These are phyloP conservation scores for Epicauta chinensis DNA, from an alignment of 1,140 invertebrate species.

Conservation along the genomic window DNA sequence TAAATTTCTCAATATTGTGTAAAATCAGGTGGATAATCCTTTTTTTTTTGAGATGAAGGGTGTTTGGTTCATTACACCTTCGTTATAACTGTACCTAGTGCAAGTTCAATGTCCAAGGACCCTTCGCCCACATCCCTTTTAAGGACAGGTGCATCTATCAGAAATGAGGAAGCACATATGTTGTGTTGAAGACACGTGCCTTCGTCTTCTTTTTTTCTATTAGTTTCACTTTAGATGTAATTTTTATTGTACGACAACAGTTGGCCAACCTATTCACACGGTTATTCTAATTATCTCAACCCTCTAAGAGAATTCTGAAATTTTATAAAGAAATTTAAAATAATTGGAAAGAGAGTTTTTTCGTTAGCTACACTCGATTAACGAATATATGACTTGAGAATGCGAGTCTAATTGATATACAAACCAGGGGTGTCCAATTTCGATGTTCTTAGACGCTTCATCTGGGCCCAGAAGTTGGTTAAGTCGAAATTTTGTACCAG, in stretches of 20 bases:
- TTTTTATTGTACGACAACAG: conserved; percentile 8
- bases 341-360: no score
- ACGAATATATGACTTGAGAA: no score
- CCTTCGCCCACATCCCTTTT: conserved; percentile 16
- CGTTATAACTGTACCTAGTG: conserved; percentile 1
- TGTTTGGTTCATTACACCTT: conserved; percentile 14
- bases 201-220: background rate
- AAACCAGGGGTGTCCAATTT: no score
- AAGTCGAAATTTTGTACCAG: no score
- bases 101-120: conserved; percentile 18
- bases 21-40: conserved; percentile 14
- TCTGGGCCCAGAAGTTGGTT: no score
- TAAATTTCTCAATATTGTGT: no score
- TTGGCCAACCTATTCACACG: conserved; percentile 3
- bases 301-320: no score
- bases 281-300: background rate
- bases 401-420: no score
- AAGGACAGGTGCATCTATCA: conserved; percentile 15
- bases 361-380: no score
- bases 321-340: no score
- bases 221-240: conserved; percentile 2
- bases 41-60: background rate
- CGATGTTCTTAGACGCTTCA: no score
- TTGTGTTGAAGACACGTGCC: conserved; percentile 9
- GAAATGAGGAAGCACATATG: conserved; percentile 17